Base-by-base conservation (phyloP, 1,140 invertebrate genomes). In the Uloborus diversus region DNA sequence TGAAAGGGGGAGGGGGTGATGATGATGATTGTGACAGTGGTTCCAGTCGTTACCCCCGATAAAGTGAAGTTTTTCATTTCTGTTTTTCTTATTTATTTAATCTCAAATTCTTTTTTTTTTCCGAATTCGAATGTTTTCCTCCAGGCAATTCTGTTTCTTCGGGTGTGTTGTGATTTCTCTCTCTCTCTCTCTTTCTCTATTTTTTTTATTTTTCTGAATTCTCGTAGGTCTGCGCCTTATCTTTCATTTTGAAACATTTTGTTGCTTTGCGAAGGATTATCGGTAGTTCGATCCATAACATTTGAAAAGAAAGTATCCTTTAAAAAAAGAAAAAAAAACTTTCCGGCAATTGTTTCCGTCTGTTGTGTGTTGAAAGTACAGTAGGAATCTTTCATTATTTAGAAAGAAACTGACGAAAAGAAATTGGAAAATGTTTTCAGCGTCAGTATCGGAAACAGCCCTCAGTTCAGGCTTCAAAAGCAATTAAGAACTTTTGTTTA, bases 11-110 rank as follows among this genome's bases (percentile, higher is more conserved):
- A n/a, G 49, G 49, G 13, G 4, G 47, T 23, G 42, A 78, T 78
- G 73, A 78, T 57, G 62, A 65, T 78, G 73, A 78, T 78, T 78
- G 73, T 66, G 73, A 78, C 73, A 78, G 73, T 73, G 57, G 53
- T 73, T 49, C 32, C 53, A n/a, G 57, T 65, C 51, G 73, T 78
- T 78, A 65, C 62, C 25, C 42, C 73, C 47, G 49, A 78, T 78
- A 78, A 65, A 56, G 14, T 23, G 42, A 37, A 27, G 32, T 11
- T 51, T 17, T 53, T 53, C n/a, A 53, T 53, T 62, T 69, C 14
- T 56, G 5, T 69, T 53, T 11, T 53, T 5, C 49, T 20, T 53
- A n/a, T 61, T 7, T 61, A 61, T 73, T 61, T 32, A 59, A 62
- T 75, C 64, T 75, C 71, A 75, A 64, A 64, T 75, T 75, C 56